phyloP scores from a whole-genome alignment of 2,888 invertebrate genomes.

The Epicampocera succincta region DNA sequence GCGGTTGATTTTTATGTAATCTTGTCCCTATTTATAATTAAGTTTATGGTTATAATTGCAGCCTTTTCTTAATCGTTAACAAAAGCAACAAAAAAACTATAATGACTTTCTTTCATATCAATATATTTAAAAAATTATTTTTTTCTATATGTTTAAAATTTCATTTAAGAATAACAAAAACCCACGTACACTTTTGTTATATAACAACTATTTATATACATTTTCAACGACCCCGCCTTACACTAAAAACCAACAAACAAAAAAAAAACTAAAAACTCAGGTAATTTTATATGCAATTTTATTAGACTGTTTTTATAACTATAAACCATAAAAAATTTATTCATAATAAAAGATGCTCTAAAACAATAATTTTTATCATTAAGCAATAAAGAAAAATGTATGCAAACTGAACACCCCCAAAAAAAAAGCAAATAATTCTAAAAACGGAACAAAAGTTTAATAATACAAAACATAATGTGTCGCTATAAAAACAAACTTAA shows the following conservation, averaged over 20 bases:
- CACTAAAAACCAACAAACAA: constrained; percentile 25
- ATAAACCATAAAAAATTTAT: constrained; percentile 22
- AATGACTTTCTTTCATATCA: constrained; percentile 39
- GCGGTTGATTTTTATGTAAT: constrained; percentile 36
- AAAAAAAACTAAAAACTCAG: constrained; percentile 43
- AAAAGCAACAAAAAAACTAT: constrained; percentile 41
- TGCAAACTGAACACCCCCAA: neutral
- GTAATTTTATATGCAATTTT: constrained; percentile 52
- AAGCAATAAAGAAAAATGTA: constrained; percentile 3
- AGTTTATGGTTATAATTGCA: constrained; percentile 63
- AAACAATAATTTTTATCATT: neutral
- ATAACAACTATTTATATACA: constrained; percentile 12
- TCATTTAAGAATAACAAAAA: constrained; percentile 2
- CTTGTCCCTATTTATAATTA: constrained; percentile 46
- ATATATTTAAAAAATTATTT: constrained; percentile 31
- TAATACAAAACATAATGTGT: neutral
- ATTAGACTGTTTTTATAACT: constrained; percentile 62
- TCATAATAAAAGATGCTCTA: neutral
- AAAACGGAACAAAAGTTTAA: neutral
- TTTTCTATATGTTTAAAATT: neutral
- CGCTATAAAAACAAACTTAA: constrained; percentile 14
- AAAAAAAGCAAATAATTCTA: neutral
- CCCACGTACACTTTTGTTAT: neutral
- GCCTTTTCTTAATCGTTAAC: constrained; percentile 44
- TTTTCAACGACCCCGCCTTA: constrained; percentile 9